A percentile compares a stretch with the other conserved stretches of the same genome.
Conservation (phyloP, 2,888 invertebrate genomes). For the Hemistola chrysoprasaria region DNA sequence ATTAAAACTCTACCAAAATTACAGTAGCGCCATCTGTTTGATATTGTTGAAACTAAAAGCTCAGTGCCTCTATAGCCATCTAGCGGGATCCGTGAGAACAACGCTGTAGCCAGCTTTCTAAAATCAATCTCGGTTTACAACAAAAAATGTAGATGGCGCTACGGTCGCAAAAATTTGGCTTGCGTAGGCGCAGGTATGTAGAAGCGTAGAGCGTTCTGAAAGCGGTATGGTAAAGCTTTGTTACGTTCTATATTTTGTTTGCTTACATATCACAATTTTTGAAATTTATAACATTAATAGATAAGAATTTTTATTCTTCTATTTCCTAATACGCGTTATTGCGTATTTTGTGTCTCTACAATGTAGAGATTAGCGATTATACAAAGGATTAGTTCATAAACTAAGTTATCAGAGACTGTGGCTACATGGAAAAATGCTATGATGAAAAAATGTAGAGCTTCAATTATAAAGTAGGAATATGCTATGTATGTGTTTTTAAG, state of each 20-base stretch:
- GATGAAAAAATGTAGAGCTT: no score
- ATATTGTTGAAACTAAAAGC: slow-evolving; percentile 22
- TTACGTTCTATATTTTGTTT: not conserved
- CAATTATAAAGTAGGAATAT: no score
- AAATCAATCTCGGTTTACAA: slow-evolving; percentile 13
- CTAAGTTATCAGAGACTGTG: no score
- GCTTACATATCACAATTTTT: no score
- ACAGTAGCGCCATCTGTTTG: slow-evolving; percentile 43
- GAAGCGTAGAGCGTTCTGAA: not conserved
- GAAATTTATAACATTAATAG: no score
- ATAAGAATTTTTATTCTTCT: no score
- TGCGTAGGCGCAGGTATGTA: slow-evolving; percentile 33
- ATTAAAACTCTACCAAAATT: not conserved
- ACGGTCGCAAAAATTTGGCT: slow-evolving; percentile 23
- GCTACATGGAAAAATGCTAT: no score
- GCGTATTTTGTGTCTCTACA: no score
- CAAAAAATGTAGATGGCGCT: slow-evolving; percentile 54
- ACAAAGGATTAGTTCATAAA: no score
- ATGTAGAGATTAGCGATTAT: no score
- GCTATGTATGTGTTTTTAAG: no score
- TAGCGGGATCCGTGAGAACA: slow-evolving; percentile 35
- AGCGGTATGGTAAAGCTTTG: slow-evolving; percentile 6
- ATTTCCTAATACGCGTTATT: no score
- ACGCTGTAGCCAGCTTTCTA: slow-evolving; percentile 7
- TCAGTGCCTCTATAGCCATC: slow-evolving; percentile 36